These are phyloP conservation scores for Pristionchus exspectatus DNA, from an alignment of 2,888 invertebrate genomes.

Conservation along the genomic window DNA sequence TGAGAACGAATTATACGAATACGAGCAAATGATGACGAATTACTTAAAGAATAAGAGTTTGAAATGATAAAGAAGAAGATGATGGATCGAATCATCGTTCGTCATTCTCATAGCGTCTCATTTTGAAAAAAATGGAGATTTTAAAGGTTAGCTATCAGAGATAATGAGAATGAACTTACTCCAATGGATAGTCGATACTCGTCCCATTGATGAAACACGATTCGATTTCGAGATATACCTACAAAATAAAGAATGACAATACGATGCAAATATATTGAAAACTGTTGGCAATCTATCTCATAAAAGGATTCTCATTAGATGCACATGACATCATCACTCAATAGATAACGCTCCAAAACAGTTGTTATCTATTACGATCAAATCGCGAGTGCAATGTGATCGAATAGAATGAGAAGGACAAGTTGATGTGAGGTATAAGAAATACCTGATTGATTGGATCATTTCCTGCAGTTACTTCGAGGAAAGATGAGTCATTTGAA, in stretches of 20 bases:
- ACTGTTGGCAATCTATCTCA: too few relatives aligned
- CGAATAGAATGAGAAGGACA: not conserved
- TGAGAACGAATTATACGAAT: slow-evolving; percentile 70
- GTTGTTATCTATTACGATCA: not conserved
- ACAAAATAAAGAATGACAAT: not conserved
- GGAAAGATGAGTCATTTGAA: slow-evolving; percentile 24
- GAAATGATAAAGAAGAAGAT: not conserved
- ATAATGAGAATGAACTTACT: slow-evolving; percentile 58
- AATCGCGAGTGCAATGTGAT: not conserved
- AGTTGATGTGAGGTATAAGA: not conserved
- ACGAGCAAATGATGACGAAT: slow-evolving; percentile 63
- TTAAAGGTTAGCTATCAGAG: not conserved
- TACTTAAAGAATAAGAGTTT: not conserved
- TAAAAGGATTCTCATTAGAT: not conserved
- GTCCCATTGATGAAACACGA: slow-evolving; percentile 1
- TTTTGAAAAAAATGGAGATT: not conserved
- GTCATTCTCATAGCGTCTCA: not conserved
- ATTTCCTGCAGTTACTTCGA: not conserved
- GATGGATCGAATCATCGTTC: not conserved
- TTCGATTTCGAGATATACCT: slow-evolving; percentile 37
- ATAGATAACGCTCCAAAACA: not conserved
- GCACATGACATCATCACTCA: not conserved
- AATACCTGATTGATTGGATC: slow-evolving; percentile 42
- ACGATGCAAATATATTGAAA: too few relatives aligned
- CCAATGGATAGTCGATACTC: slow-evolving; percentile 59